phyloP scores from a whole-genome alignment of 2,888 invertebrate species.

The Bhutanitis thaidina region DNA sequence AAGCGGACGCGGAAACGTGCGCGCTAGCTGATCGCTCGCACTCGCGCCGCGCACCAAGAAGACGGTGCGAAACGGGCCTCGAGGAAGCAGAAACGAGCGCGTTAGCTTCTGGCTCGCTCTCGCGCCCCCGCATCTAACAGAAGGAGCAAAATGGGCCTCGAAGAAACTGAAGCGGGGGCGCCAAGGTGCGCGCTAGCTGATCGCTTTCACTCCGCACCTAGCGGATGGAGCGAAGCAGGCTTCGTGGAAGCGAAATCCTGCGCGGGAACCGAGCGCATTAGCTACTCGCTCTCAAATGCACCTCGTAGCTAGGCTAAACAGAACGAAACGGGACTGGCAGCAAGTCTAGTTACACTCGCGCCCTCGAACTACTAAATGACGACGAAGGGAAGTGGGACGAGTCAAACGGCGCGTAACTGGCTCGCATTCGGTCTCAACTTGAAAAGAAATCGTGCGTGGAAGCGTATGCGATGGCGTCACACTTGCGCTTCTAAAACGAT shows the following conservation, averaged over 20 bases:
- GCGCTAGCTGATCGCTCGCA: constrained; percentile 5
- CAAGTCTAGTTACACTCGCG: background rate
- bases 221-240: too few species aligned
- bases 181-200: background rate
- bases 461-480: background rate
- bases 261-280: too few species aligned
- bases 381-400: background rate
- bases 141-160: background rate
- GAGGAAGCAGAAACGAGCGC: background rate
- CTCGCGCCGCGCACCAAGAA: background rate
- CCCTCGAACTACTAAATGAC: background rate
- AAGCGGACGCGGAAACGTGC: constrained; percentile 18
- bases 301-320: too few species aligned
- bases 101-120: constrained; percentile 1
- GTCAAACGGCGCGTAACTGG: constrained; percentile 5
- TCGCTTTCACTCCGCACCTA: too few species aligned
- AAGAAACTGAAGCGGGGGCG: background rate
- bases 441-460: background rate
- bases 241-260: too few species aligned
- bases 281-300: too few species aligned
- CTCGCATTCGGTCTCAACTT: background rate
- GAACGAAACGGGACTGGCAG: too few species aligned
- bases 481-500: background rate
- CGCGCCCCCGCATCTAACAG: background rate
- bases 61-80: background rate